A percentile compares a stretch with the other conserved stretches of the same genome.
These are phyloP conservation scores for Cettia cetti DNA, from an alignment of 2,113 vertebrate genomes.

Conservation along the genomic window DNA sequence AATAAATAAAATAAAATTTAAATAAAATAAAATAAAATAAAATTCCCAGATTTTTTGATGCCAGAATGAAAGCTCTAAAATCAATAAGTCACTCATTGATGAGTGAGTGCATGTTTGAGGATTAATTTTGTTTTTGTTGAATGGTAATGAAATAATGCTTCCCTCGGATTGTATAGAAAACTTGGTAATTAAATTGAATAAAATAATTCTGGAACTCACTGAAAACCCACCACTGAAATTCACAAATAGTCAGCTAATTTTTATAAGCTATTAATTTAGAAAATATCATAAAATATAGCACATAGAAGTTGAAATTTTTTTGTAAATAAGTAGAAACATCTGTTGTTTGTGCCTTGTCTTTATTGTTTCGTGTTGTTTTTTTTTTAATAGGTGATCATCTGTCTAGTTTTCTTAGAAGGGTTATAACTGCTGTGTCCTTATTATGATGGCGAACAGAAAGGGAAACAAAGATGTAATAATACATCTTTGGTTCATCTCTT, in stretches of 20 bases:
- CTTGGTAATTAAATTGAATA: background rate
- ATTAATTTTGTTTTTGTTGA: background rate
- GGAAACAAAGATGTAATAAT: background rate
- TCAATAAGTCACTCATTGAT: background rate
- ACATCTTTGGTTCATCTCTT: background rate
- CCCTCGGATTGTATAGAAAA: background rate
- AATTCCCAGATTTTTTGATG: background rate
- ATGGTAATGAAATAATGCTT: background rate
- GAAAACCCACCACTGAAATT: background rate
- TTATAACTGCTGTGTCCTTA: background rate
- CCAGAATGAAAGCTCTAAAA: background rate
- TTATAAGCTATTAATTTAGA: background rate
- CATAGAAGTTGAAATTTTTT: background rate
- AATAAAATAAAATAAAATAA: background rate
- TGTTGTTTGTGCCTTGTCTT: background rate
- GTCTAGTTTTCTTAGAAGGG: background rate
- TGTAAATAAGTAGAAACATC: background rate
- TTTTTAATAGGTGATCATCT: background rate
- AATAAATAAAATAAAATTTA: background rate
- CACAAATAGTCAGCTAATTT: background rate
- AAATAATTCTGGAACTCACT: background rate
- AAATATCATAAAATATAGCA: background rate
- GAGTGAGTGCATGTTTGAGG: background rate
- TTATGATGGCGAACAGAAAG: background rate
- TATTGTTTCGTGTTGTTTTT: background rate